Evolutionary conservation across 2,797 vertebrate species (phyloP).

Genomic region (Leuciscus waleckii): DNA sequence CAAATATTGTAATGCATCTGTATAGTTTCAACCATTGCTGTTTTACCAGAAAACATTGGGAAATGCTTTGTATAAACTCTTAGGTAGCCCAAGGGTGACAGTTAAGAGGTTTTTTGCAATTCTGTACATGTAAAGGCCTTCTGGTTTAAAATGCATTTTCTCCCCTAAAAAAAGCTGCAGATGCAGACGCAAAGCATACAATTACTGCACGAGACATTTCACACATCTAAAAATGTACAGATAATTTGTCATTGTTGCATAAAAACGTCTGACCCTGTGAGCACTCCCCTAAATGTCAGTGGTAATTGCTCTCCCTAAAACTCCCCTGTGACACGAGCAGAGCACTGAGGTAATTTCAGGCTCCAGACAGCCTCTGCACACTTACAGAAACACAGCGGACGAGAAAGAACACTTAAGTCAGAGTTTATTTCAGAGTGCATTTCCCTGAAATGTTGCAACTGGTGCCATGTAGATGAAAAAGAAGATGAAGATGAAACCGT

Average conservation of each 20-base stretch:
- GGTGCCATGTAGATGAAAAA: slow-evolving; percentile 12
- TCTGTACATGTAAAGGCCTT: not conserved
- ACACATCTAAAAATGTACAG: slow-evolving; percentile 32
- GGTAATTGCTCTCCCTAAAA: slow-evolving; percentile 54
- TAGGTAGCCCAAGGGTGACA: not conserved
- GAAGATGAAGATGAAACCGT: not conserved
- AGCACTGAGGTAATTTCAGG: slow-evolving; percentile 35
- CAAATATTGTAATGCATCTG: not conserved
- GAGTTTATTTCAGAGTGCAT: slow-evolving; percentile 13
- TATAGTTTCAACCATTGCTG: not conserved
- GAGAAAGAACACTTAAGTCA: not conserved
- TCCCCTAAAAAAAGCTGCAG: not conserved
- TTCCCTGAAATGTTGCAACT: slow-evolving; percentile 13
- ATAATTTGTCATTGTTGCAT: slow-evolving; percentile 49
- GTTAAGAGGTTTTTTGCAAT: not conserved
- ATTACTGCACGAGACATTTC: slow-evolving; percentile 11
- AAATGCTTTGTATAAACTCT: not conserved
- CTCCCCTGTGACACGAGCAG: slow-evolving; percentile 33
- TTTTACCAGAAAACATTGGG: not conserved
- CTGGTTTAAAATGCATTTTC: not conserved
- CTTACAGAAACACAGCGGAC: not conserved
- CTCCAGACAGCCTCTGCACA: slow-evolving; percentile 33
- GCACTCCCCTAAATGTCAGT: slow-evolving; percentile 58
- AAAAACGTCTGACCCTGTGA: slow-evolving; percentile 46
- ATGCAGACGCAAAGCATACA: not conserved